Evolutionary conservation across 2,797 vertebrate species (phyloP), one percentile per base, ranked within the genome.

Genomic region (Poeciliopsis presidionis): DNA sequence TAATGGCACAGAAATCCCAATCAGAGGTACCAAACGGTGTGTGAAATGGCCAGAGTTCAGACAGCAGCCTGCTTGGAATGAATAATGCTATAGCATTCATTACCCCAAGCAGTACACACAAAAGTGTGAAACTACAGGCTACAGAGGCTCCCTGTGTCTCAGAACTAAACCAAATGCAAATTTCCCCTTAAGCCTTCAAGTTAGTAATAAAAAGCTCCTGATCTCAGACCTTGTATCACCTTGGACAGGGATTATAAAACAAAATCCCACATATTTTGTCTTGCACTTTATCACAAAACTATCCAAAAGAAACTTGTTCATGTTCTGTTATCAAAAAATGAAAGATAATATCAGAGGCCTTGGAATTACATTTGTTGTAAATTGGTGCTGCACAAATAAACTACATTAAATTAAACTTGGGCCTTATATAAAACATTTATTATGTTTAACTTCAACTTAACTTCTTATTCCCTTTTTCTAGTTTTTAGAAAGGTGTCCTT

Each of bases 41-140:
- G 87, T 90, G 85, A 92, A 92, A 91, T 90, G 84, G 75, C 87
- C 85, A 84, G 82, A 88, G 88, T 83, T 90, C 79, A 88, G 84
- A 79, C 61, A 78, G 82, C 69, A 83, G 77, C 78, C 81, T 79
- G 82, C 87, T 72, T 65, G 1, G 78, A 90, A 91, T 87, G 81
- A 92, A 74, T 90, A 89, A 92, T 87, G 74, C 53, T 47, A 61
- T 13, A 57, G 57, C 81, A 39, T 51, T 83, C 86, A 80, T 90
- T 89, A 82, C 73, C 79, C 22, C 51, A 53, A 74, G 73, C 30
- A 43, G 78, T 78, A 82, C 78, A 41, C 72, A 78, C 18, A 73
- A 49, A 45, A 67, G 74, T 72, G 65, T 47, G 71, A 84, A 85
- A 75, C 41, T 71, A 61, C 41, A n/a, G 75, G 69, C 75, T 83